phyloP scores from a whole-genome alignment of 2,888 invertebrate genomes.

The Zaprionus obscuricornis region DNA sequence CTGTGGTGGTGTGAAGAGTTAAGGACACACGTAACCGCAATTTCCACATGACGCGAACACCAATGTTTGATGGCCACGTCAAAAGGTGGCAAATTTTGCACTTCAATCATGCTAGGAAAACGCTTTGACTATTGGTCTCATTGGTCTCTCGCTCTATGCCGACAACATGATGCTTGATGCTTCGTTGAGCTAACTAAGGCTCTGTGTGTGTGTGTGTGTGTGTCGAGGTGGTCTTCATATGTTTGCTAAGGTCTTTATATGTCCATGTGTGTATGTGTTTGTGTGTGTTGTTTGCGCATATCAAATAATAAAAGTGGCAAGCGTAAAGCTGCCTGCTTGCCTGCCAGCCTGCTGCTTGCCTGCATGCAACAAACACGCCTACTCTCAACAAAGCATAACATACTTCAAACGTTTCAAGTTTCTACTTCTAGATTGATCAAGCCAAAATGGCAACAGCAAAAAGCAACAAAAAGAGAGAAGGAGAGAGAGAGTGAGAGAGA shows the following conservation, averaged over 20 bases:
- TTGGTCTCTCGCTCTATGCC: too few relatives aligned
- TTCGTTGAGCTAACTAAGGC: too few relatives aligned
- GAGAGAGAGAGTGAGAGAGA: too few relatives aligned
- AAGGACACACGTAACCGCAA: conserved; percentile 68
- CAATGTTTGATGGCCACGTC: conserved; percentile 38
- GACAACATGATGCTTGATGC: too few relatives aligned
- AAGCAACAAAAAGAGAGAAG: conserved; percentile 6
- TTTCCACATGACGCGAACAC: conserved; percentile 57
- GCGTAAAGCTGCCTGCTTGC: conserved; percentile 40
- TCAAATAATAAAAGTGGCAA: conserved; percentile 72
- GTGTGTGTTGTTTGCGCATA: conserved; percentile 71
- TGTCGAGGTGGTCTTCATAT: conserved; percentile 5
- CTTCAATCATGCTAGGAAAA: conserved; percentile 49
- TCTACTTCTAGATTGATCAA: conserved; percentile 56
- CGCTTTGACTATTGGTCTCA: conserved; percentile 5
- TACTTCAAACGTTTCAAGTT: conserved; percentile 69
- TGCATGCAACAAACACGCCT: conserved; percentile 44
- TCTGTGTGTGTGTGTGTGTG: conserved; percentile 1
- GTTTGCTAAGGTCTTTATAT: neutral
- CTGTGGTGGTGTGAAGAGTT: too few relatives aligned
- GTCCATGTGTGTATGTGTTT: conserved; percentile 10
- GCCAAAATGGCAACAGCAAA: conserved; percentile 17
- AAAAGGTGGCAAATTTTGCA: conserved; percentile 61
- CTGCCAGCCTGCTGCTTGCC: too few relatives aligned
- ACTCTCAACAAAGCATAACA: conserved; percentile 32